Evolutionary conservation across 2,888 invertebrate species (phyloP).

Genomic region (Lasioglossum oenotherae): DNA sequence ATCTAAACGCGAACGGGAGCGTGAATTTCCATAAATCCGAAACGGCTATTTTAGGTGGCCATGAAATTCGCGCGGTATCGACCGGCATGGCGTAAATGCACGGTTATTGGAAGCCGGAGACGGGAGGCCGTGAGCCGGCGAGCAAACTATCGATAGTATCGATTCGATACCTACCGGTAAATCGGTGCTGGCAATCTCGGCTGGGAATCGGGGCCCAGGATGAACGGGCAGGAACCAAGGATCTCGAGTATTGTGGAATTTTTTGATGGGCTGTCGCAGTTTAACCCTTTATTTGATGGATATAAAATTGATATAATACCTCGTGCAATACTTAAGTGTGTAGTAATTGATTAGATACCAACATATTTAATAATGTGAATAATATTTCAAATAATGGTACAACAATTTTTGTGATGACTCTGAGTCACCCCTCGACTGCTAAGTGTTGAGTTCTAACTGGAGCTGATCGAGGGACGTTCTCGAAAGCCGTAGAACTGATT

Average conservation of each 20-base stretch:
- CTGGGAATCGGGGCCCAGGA: not conserved
- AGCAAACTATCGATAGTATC: not conserved
- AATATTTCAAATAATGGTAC: no score
- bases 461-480: no score
- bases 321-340: no score
- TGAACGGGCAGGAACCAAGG: not conserved
- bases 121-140: conserved; percentile 11
- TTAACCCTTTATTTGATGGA: no score
- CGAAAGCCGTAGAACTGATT: no score
- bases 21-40: conserved; percentile 52
- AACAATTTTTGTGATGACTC: no score
- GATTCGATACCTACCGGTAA: not conserved
- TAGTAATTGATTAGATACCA: no score
- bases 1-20: conserved; percentile 14
- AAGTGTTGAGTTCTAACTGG: no score
- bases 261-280: not conserved
- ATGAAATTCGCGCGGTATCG: conserved; percentile 58
- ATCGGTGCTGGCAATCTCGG: not conserved
- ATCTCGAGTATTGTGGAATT: not conserved
- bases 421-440: no score
- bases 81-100: conserved; percentile 56
- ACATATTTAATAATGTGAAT: no score
- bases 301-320: no score
- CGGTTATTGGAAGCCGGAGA: conserved; percentile 42
- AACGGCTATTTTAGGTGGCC: conserved; percentile 47